phyloP scores from a whole-genome alignment of 2,113 vertebrate genomes.

The Eptesicus fuscus region DNA sequence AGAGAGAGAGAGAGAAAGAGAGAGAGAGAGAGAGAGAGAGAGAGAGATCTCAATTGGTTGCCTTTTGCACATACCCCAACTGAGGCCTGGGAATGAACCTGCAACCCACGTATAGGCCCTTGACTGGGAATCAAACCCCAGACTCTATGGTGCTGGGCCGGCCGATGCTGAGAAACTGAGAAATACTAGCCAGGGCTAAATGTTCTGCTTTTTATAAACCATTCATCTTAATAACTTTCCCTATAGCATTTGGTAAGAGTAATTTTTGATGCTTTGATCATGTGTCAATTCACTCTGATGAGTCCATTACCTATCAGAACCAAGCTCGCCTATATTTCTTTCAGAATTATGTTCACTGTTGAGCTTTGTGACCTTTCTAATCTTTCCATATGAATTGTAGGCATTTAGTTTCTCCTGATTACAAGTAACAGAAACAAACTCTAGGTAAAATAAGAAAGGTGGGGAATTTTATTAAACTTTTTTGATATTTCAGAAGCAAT shows the following conservation, averaged over 20 bases:
- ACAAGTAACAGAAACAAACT: conserved; percentile 1
- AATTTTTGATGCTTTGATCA: neutral
- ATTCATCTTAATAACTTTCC: neutral
- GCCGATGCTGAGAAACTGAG: too few relatives aligned
- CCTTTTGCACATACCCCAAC: too few relatives aligned
- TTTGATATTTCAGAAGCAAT: neutral
- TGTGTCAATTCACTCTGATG: neutral
- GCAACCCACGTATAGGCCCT: too few relatives aligned
- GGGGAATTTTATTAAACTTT: neutral
- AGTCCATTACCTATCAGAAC: neutral
- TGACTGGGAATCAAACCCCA: too few relatives aligned
- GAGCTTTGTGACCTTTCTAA: neutral
- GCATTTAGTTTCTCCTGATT: neutral
- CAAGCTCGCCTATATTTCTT: neutral
- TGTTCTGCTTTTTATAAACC: neutral
- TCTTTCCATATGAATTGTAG: neutral
- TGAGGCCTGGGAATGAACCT: too few relatives aligned
- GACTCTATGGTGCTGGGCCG: too few relatives aligned
- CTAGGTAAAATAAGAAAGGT: neutral
- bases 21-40: too few relatives aligned
- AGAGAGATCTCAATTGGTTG: too few relatives aligned
- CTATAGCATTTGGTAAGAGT: neutral
- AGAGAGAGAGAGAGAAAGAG: too few relatives aligned
- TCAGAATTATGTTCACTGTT: neutral
- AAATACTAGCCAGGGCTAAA: too few relatives aligned